Evolutionary conservation across 2,113 vertebrate genomes (phyloP).

Genomic region (Solenodon paradoxus): DNA sequence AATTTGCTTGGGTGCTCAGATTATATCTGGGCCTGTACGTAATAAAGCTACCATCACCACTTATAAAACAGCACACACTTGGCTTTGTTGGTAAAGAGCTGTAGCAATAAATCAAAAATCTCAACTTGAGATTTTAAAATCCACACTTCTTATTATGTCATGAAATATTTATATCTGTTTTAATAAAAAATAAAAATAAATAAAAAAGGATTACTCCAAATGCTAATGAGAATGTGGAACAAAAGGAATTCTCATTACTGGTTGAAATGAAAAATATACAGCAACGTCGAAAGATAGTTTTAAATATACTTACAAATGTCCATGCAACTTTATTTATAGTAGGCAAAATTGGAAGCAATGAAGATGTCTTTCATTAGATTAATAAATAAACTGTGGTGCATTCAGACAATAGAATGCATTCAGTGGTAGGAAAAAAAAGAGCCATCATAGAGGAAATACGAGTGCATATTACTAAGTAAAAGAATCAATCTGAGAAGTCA

Average conservation of each 20-base stretch:
- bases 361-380: background rate
- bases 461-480: background rate
- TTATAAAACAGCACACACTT: too few relatives aligned
- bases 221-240: background rate
- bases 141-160: background rate
- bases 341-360: background rate
- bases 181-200: background rate
- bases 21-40: too few relatives aligned
- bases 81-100: too few relatives aligned
- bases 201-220: background rate
- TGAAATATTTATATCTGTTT: background rate
- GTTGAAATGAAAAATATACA: background rate
- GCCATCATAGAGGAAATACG: background rate
- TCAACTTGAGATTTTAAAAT: background rate
- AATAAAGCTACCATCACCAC: too few relatives aligned
- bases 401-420: background rate
- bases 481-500: background rate
- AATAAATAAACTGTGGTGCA: background rate
- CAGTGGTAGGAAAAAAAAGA: background rate
- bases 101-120: background rate
- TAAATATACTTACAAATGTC: background rate
- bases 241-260: background rate
- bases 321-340: background rate
- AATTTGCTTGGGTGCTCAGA: too few relatives aligned
- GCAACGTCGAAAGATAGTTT: background rate